These are phyloP conservation scores for Andrena marginata DNA, from an alignment of 2,888 invertebrate species.

Conservation along the genomic window DNA sequence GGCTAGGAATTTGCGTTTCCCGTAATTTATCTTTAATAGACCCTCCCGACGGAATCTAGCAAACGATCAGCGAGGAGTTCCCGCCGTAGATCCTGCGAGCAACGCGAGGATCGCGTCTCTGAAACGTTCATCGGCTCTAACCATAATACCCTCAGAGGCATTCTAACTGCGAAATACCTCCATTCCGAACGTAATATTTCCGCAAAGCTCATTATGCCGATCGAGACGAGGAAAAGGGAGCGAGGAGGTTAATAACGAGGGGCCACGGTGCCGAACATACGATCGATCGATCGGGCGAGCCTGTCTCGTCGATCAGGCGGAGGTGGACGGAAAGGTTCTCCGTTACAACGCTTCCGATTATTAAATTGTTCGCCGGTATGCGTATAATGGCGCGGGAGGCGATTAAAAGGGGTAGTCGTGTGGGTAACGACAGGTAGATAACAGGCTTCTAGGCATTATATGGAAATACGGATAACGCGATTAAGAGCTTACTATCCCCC, in stretches of 20 bases:
- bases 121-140: neutral
- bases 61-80: no score
- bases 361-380: conserved; percentile 44
- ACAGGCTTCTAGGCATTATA: conserved; percentile 72
- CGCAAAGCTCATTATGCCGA: conserved; percentile 10
- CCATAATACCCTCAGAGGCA: neutral
- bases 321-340: conserved; percentile 26
- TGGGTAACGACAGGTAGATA: conserved; percentile 68
- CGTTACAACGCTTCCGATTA: conserved; percentile 46
- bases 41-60: no score
- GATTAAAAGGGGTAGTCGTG: conserved; percentile 62
- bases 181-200: conserved; percentile 12
- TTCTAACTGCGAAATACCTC: neutral
- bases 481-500: conserved; percentile 71
- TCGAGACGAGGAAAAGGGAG: neutral
- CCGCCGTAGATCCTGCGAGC: no score
- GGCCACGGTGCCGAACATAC: neutral
- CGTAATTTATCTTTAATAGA: no score
- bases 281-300: conserved; percentile 11
- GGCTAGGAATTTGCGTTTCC: neutral
- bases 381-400: conserved; percentile 21
- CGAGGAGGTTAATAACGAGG: conserved; percentile 9
- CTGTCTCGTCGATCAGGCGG: conserved; percentile 25
- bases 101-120: neutral
- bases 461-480: conserved; percentile 77